Base-by-base conservation (phyloP, 2,113 vertebrate genomes). In the Proteles cristata region DNA sequence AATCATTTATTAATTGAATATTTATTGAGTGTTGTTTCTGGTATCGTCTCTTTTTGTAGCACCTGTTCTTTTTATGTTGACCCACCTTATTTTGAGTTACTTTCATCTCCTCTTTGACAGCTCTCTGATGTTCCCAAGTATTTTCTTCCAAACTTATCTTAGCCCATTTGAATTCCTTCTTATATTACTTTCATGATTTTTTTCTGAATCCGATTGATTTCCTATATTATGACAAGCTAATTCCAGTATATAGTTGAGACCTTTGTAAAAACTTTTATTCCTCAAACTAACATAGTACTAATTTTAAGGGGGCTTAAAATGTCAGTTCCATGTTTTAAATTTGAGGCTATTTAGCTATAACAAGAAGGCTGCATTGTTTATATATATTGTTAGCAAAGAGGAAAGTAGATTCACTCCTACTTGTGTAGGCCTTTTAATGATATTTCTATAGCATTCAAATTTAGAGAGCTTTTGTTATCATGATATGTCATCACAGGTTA, bases 241-340 rank as follows among this genome's bases (percentile, higher is more conserved):
- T 98, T 97, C 88, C 79, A 97, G 74, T 73, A 1, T 94, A 28
- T 93, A 97, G 98, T 98, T 97, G 97, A 97, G 96, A 88, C 84
- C 80, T 90, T 95, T 98, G 69, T 97, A 91, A 83, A 97, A 95
- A 83, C 48, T 85, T 80, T 63, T 94, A 16, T 74, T 97, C 85
- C 96, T 97, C 95, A 95, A 97, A 84, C 58, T 94, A 90, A 93
- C 48, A 87, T 23, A 90, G 55, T 96, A 95, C 45, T 90, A 31
- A 12, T 95, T 98, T 98, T 96, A 97, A 92, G 97, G 94, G 85
- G 86, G 86, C 98, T 98, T 96, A 95, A 96, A 97, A 82, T 97
- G 17, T 97, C 45, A 83, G 68, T 98, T 96, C 90, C 35, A 2
- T 76, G 82, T 98, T 98, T 98, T 96, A 98, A 97, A 97, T 97